Percentiles rank a stretch among this genome's conserved stretches.
These are phyloP conservation scores for Tinea semifulvella DNA, from an alignment of 2,888 invertebrate genomes.

Conservation along the genomic window DNA sequence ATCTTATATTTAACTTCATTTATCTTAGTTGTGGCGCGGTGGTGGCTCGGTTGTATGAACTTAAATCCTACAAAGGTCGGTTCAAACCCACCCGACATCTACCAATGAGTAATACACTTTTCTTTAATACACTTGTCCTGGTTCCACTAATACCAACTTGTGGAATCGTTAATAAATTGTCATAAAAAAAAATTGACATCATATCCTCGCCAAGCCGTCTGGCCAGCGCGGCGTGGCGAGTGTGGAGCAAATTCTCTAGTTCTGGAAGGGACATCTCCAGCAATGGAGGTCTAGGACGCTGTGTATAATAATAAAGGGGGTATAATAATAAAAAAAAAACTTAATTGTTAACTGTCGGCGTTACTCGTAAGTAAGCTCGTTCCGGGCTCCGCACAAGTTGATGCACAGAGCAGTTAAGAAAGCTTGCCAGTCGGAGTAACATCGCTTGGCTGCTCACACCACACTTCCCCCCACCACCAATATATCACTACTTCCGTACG, in stretches of 20 bases:
- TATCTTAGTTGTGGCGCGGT: not conserved
- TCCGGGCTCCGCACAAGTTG: constrained; percentile 31
- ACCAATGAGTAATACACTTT: not conserved
- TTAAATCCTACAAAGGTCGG: too few species aligned
- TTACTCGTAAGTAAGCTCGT: constrained; percentile 22
- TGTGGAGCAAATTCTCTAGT: too few species aligned
- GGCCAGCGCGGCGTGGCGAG: too few species aligned
- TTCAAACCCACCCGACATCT: too few species aligned
- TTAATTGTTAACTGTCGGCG: too few species aligned
- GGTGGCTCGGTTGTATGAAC: too few species aligned
- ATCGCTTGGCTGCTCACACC: constrained; percentile 11
- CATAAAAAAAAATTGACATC: too few species aligned
- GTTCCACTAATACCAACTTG: not conserved
- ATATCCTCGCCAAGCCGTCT: too few species aligned
- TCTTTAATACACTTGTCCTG: not conserved
- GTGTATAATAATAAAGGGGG: not conserved
- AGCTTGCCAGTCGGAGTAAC: constrained; percentile 12
- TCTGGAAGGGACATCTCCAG: too few species aligned
- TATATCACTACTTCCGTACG: constrained; percentile 12
- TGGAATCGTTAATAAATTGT: not conserved
- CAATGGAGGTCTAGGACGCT: too few species aligned
- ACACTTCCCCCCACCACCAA: not conserved
- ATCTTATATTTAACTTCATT: too few species aligned
- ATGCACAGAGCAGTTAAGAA: constrained; percentile 23
- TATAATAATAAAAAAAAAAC: too few species aligned